Evolutionary conservation across 2,888 invertebrate species (phyloP).

Genomic region (Zhuqinia jingwanae): DNA sequence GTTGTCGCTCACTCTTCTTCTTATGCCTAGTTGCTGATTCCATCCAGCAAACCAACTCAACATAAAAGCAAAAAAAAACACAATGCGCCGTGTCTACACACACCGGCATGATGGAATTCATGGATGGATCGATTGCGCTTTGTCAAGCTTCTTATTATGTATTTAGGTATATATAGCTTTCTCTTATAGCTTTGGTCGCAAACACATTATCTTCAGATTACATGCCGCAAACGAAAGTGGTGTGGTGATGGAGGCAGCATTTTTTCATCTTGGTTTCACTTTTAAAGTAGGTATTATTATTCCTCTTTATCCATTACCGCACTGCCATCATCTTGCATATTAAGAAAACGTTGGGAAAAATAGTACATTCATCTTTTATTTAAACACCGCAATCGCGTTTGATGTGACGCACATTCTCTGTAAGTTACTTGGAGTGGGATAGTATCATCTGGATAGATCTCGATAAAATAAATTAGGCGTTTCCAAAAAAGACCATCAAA

Average conservation of each 20-base stretch:
- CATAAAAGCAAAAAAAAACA: no score
- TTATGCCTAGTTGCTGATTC: not conserved
- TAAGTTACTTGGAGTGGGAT: no score
- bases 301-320: not conserved
- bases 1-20: not conserved
- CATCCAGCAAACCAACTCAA: no score
- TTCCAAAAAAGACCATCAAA: no score
- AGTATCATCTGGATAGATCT: no score
- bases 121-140: conserved; percentile 25
- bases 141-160: not conserved
- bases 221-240: no score
- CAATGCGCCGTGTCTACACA: not conserved
- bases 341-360: no score
- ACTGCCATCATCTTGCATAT: not conserved
- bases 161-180: no score
- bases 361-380: conserved; percentile 16
- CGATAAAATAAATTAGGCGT: no score
- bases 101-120: not conserved
- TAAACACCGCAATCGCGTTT: not conserved
- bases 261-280: not conserved
- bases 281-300: not conserved
- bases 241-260: no score
- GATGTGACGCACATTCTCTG: not conserved
- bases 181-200: no score
- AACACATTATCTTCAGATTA: no score